Evolutionary conservation across 2,113 vertebrate species (phyloP).

Genomic region (Ceyx melanurus): DNA sequence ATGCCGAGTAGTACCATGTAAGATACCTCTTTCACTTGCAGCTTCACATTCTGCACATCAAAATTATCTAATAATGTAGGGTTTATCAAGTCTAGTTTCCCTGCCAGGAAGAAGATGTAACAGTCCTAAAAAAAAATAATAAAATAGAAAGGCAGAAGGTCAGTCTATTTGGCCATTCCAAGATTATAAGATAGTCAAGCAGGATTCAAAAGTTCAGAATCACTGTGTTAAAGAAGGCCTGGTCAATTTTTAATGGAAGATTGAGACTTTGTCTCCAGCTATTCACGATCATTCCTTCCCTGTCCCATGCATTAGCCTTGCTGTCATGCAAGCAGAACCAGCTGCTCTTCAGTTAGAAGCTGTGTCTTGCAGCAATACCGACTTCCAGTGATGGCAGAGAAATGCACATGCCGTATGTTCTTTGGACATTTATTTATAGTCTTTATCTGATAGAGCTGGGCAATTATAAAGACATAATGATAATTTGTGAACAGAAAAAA

Average conservation of each 20-base stretch:
- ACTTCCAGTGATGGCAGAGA: not conserved
- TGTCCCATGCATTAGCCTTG: fast-evolving
- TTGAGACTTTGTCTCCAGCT: not conserved
- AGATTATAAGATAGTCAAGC: not conserved
- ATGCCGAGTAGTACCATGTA: not conserved
- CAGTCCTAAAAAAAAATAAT: not conserved
- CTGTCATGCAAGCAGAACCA: not conserved
- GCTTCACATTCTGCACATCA: not conserved
- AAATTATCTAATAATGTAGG: not conserved
- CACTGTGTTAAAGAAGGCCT: not conserved
- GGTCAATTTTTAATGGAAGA: not conserved
- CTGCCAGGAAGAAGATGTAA: not conserved
- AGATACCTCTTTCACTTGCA: not conserved
- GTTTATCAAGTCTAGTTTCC: not conserved
- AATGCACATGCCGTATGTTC: not conserved
- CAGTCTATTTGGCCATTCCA: not conserved
- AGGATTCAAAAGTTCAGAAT: not conserved
- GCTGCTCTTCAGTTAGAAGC: not conserved
- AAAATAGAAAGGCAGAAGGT: not conserved
- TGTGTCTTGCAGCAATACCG: not conserved
- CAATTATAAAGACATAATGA: constrained; percentile 13
- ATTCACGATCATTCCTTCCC: not conserved
- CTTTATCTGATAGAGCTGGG: not conserved
- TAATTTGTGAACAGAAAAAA: not conserved
- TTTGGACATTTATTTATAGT: constrained; percentile 13